A percentile compares a stretch with the other conserved stretches of the same genome.
Evolutionary conservation across 2,113 vertebrate species (phyloP).

Genomic region (Scytalopus superciliaris): DNA sequence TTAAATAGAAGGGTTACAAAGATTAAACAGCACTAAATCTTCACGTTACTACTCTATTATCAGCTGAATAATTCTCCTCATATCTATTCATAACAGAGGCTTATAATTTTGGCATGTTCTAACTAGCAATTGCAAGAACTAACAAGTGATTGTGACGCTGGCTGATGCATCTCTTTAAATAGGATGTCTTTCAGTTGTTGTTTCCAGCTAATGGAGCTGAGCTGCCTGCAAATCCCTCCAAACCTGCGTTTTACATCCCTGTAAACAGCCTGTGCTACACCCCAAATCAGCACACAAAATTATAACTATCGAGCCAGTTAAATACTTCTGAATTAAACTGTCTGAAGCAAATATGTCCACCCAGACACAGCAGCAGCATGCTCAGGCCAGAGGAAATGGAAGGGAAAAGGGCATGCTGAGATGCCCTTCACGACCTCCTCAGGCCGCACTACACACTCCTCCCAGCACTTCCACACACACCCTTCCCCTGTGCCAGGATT

Average conservation of each 20-base stretch:
- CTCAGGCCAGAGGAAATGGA: neutral
- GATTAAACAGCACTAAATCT: neutral
- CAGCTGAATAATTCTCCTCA: neutral
- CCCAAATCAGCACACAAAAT: neutral
- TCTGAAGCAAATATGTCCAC: neutral
- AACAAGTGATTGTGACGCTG: neutral
- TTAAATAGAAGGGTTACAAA: neutral
- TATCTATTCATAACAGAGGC: neutral
- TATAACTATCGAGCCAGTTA: neutral
- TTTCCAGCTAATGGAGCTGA: neutral
- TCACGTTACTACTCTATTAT: neutral
- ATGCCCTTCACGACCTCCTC: neutral
- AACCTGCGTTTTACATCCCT: neutral
- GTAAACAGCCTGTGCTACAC: neutral
- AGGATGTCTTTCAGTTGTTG: neutral
- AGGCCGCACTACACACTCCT: neutral
- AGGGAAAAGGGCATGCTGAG: neutral
- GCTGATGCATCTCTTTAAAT: neutral
- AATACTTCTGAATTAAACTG: neutral
- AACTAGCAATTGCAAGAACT: neutral
- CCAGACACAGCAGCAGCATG: fast-evolving
- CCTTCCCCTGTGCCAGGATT: neutral
- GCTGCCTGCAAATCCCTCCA: neutral
- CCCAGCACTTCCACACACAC: neutral
- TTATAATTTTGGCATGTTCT: neutral